Evolutionary conservation across 2,797 vertebrate species (phyloP).

Genomic region (Ceyx erithaca): DNA sequence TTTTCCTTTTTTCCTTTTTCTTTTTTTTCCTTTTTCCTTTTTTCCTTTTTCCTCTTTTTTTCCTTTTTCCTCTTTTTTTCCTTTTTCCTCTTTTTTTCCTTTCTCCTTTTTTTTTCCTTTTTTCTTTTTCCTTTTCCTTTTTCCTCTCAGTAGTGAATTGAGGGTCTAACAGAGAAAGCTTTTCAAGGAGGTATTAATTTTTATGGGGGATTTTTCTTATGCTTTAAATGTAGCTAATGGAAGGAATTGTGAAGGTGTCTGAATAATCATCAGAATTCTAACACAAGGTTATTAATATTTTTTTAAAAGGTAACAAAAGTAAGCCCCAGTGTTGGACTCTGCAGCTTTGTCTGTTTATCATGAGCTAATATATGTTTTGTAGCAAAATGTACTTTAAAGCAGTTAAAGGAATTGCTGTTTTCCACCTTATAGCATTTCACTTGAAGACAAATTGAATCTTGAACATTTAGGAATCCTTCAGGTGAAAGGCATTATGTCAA

Average conservation of each 20-base stretch:
- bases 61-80: too few relatives aligned
- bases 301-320: not conserved
- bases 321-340: not conserved
- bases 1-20: too few relatives aligned
- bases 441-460: not conserved
- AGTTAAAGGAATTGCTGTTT: not conserved
- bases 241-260: not conserved
- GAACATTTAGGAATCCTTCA: not conserved
- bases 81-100: too few relatives aligned
- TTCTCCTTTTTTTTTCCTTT: not conserved
- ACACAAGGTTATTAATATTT: not conserved
- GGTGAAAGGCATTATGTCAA: not conserved
- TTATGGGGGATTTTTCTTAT: not conserved
- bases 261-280: not conserved
- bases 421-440: not conserved
- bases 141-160: not conserved
- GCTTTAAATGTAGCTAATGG: not conserved
- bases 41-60: too few relatives aligned
- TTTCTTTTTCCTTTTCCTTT: not conserved
- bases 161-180: not conserved
- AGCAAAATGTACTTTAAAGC: not conserved
- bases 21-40: too few relatives aligned
- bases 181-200: not conserved
- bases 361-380: not conserved
- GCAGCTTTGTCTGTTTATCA: not conserved